phyloP scores from a whole-genome alignment of 2,888 invertebrate species.

The Keiferia lycopersicella region DNA sequence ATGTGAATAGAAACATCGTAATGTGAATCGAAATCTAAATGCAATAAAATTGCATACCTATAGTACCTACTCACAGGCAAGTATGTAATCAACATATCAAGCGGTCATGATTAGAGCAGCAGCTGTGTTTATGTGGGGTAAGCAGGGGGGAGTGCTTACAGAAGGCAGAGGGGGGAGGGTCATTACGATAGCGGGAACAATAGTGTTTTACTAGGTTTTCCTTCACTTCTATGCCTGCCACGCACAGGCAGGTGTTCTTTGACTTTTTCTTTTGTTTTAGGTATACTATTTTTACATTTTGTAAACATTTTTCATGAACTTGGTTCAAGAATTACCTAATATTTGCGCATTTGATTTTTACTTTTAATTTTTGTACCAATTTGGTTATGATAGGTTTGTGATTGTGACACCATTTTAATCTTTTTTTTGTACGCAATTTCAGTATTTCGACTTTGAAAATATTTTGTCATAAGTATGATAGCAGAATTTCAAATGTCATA shows the following conservation, averaged over 20 bases:
- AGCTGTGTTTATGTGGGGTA: slow-evolving; percentile 28
- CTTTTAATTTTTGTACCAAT: not conserved
- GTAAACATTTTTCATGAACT: not conserved
- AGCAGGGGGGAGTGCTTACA: slow-evolving; percentile 39
- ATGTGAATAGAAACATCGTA: not conserved
- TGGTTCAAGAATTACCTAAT: not conserved
- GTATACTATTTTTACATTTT: not conserved
- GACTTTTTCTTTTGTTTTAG: not conserved
- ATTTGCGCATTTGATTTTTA: not conserved
- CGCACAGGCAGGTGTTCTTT: slow-evolving; percentile 35
- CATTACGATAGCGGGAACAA: slow-evolving; percentile 31
- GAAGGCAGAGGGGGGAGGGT: slow-evolving; percentile 28
- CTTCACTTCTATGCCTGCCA: slow-evolving; percentile 22
- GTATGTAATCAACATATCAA: slow-evolving; percentile 19
- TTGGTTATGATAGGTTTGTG: too few species aligned
- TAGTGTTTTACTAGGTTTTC: slow-evolving; percentile 30
- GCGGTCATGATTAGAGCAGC: slow-evolving; percentile 23
- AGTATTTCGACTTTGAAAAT: too few species aligned
- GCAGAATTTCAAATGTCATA: too few species aligned
- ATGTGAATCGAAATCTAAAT: not conserved
- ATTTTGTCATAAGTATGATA: too few species aligned
- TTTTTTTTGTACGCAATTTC: too few species aligned
- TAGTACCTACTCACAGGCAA: not conserved
- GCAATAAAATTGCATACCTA: slow-evolving; percentile 3
- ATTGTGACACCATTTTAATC: too few species aligned